A percentile compares a stretch with the other conserved stretches of the same genome.
phyloP scores from a whole-genome alignment of 1,140 invertebrate species.

The Ectropis grisescens region DNA sequence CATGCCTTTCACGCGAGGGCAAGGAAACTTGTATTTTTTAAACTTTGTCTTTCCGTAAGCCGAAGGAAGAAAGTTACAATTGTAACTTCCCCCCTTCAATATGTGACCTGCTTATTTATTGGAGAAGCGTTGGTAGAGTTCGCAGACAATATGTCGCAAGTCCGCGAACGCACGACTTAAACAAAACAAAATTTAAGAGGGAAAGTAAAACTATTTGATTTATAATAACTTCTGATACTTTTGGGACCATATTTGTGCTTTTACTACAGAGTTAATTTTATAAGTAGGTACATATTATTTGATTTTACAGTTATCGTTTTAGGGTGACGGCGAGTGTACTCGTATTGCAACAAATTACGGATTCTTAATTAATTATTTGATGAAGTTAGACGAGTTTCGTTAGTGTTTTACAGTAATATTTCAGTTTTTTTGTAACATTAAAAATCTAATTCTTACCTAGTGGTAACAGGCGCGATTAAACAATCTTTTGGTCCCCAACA shows the following conservation, averaged over 20 bases:
- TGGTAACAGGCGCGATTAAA: no score
- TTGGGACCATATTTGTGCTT: background rate
- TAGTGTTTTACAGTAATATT: no score
- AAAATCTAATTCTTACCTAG: no score
- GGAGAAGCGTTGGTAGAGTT: conserved; percentile 60
- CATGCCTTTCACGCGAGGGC: conserved; percentile 33
- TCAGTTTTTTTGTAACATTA: no score
- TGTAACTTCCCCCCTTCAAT: conserved; percentile 65
- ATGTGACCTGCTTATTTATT: conserved; percentile 70
- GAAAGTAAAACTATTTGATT: conserved; percentile 42
- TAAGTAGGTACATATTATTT: background rate
- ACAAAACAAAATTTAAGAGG: conserved; percentile 49
- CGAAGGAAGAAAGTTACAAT: conserved; percentile 64
- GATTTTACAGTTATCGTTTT: no score
- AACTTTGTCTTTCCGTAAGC: conserved; percentile 59
- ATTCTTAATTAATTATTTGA: no score
- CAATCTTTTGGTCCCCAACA: no score
- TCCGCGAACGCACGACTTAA: conserved; percentile 47
- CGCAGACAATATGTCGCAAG: conserved; percentile 64
- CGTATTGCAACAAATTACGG: no score
- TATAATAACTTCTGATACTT: conserved; percentile 23
- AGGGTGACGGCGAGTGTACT: no score
- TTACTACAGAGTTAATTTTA: background rate
- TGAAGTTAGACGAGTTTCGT: no score
- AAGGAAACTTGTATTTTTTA: conserved; percentile 66